These are phyloP conservation scores for Ranitomeya variabilis DNA, from an alignment of 2,113 vertebrate genomes.

Conservation along the genomic window DNA sequence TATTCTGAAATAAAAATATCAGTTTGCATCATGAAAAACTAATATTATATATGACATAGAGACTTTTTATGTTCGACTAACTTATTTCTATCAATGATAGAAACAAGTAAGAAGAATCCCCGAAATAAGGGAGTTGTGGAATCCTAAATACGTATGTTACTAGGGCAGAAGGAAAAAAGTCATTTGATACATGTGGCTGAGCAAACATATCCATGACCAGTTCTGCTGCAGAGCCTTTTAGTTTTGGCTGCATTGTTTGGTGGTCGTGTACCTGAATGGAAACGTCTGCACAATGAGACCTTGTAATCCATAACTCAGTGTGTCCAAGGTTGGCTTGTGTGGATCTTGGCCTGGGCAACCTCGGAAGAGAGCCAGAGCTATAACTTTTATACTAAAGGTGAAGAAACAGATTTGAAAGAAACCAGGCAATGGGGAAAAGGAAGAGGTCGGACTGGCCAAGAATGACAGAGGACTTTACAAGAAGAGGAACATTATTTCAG, in stretches of 20 bases:
- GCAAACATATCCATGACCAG: background rate
- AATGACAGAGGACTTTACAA: no score
- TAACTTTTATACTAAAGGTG: no score
- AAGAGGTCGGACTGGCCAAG: no score
- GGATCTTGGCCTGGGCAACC: background rate
- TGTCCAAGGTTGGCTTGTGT: background rate
- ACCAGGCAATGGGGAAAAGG: no score
- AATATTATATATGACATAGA: no score
- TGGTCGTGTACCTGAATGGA: background rate
- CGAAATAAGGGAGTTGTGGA: background rate
- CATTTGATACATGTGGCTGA: background rate
- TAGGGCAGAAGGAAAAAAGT: background rate
- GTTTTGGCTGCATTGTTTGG: background rate
- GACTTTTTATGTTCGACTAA: no score
- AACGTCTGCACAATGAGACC: background rate
- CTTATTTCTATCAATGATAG: background rate
- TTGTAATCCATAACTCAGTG: no score
- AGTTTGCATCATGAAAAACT: no score
- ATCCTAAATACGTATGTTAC: background rate
- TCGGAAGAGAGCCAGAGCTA: background rate
- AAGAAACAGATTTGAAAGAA: no score
- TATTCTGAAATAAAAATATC: no score
- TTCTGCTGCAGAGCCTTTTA: background rate
- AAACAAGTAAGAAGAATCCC: background rate
- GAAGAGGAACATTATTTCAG: no score